A percentile compares a stretch with the other conserved stretches of the same genome.
These are phyloP conservation scores for Megalonaias nervosa DNA, from an alignment of 1,140 invertebrate species.

Conservation along the genomic window DNA sequence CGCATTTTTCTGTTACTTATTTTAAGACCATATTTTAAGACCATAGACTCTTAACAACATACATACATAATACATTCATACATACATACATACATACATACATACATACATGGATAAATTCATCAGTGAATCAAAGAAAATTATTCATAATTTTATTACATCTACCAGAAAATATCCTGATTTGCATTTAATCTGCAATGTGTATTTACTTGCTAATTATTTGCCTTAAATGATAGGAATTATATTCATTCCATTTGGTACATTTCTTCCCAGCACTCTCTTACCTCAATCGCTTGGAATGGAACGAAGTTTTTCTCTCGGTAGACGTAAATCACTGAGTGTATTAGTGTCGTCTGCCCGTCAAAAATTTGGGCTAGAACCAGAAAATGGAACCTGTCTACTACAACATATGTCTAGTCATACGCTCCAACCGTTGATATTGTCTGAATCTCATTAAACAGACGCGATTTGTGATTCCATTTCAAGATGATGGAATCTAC, in stretches of 20 bases:
- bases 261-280: not conserved
- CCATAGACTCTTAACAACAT: no score
- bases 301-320: constrained; percentile 57
- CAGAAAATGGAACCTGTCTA: constrained; percentile 65
- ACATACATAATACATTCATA: no score
- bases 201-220: not conserved
- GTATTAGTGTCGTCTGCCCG: constrained; percentile 53
- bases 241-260: not conserved
- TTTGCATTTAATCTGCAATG: not conserved
- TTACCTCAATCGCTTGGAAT: constrained; percentile 67
- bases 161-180: not conserved
- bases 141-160: not conserved
- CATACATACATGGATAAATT: no score
- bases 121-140: not conserved
- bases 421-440: constrained; percentile 63
- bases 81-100: no score
- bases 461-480: constrained; percentile 48
- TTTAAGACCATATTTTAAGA: no score
- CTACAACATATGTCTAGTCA: constrained; percentile 66
- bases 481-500: constrained; percentile 62
- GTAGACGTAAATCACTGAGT: constrained; percentile 64
- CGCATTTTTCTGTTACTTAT: no score
- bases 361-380: constrained; percentile 65
- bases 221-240: not conserved
- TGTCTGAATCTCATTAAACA: constrained; percentile 54